Evolutionary conservation across 2,888 invertebrate genomes (phyloP).

Genomic region (Yponomeuta cagnagella): DNA sequence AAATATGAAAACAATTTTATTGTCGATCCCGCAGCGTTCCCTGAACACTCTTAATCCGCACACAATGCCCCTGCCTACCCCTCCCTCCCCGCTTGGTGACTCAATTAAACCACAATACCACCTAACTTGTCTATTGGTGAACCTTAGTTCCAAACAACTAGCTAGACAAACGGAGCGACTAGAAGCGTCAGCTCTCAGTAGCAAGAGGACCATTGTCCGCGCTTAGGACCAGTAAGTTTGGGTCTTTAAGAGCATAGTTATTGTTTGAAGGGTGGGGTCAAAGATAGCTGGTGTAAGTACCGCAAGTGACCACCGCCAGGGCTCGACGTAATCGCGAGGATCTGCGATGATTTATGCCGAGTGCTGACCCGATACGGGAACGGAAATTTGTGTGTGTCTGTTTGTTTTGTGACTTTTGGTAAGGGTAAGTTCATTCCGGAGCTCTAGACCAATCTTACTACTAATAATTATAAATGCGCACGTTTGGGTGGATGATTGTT

Average conservation of each 20-base stretch:
- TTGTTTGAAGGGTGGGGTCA: not conserved
- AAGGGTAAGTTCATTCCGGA: too few relatives aligned
- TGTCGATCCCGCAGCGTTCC: not conserved
- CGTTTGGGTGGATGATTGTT: too few relatives aligned
- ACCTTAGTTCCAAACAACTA: not conserved
- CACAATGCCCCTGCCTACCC: constrained; percentile 1
- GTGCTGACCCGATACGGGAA: not conserved
- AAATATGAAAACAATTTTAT: not conserved
- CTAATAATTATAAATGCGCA: too few relatives aligned
- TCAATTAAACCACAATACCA: not conserved
- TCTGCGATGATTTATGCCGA: constrained; percentile 1
- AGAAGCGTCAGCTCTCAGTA: not conserved
- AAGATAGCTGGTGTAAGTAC: not conserved
- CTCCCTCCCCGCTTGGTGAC: not conserved
- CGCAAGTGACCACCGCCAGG: not conserved
- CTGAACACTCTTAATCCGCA: not conserved
- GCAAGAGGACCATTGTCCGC: not conserved
- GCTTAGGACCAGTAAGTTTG: not conserved
- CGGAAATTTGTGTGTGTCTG: not conserved
- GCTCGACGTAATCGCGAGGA: not conserved
- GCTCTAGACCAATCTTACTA: too few relatives aligned
- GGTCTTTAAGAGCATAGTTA: not conserved
- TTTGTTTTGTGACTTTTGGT: not conserved
- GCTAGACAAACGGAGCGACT: not conserved
- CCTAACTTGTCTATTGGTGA: not conserved